Conservation (phyloP, 2,113 vertebrate species). For the Struthidea cinerea region DNA sequence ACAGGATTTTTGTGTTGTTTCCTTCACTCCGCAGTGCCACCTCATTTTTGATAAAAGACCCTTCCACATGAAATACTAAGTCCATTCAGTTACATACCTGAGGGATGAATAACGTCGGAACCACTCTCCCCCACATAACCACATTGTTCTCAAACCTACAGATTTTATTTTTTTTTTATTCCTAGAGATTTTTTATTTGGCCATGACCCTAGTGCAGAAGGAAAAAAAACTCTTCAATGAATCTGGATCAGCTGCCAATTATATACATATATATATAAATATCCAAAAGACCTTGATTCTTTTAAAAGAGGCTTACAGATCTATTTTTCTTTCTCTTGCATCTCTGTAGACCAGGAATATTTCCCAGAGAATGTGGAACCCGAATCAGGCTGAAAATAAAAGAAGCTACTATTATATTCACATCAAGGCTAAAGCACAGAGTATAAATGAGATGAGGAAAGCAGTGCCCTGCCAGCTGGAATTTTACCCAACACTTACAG, state of each 20-base stretch:
- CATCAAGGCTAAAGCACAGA: background rate
- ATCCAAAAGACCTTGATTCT: background rate
- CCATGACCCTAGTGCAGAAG: background rate
- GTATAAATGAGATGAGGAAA: background rate
- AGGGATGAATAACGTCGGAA: background rate
- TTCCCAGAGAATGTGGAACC: background rate
- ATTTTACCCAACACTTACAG: background rate
- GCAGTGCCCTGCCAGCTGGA: background rate
- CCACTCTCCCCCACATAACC: background rate
- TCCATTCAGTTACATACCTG: background rate
- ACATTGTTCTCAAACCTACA: background rate
- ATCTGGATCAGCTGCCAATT: background rate
- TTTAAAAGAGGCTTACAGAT: background rate
- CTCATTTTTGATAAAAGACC: background rate
- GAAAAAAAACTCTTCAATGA: background rate
- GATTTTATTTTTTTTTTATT: background rate
- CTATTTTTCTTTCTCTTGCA: background rate
- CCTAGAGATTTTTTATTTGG: background rate
- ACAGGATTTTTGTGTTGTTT: background rate
- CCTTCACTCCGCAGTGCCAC: background rate
- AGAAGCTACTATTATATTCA: background rate
- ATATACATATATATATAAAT: background rate
- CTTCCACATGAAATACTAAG: background rate
- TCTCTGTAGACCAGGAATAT: background rate
- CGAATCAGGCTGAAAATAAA: background rate